Conservation (phyloP, 2,113 vertebrate species). For the Hemibagrus wyckioides region DNA sequence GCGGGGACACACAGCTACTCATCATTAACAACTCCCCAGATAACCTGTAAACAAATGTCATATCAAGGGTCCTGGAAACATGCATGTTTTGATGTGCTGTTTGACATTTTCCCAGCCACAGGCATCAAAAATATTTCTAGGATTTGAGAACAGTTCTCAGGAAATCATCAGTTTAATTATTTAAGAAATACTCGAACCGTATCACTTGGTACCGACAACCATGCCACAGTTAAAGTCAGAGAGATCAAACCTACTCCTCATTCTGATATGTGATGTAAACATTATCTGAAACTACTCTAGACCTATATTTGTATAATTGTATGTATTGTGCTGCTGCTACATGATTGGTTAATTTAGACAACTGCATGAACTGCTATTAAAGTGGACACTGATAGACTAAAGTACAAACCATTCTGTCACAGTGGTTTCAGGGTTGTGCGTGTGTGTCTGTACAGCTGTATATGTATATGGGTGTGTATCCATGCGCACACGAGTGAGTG, state of each 20-base stretch:
- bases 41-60: slow-evolving; percentile 17
- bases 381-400: neutral
- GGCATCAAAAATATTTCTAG: neutral
- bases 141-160: neutral
- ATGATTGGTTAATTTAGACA: too few species aligned
- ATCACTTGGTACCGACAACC: too few species aligned
- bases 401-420: neutral
- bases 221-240: neutral
- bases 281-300: too few species aligned
- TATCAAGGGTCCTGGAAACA: neutral
- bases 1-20: neutral
- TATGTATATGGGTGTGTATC: neutral
- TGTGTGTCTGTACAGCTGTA: neutral
- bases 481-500: neutral
- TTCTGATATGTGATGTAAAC: too few species aligned
- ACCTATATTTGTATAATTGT: too few species aligned
- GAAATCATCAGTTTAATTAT: too few species aligned
- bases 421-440: neutral
- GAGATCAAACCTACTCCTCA: neutral
- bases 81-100: neutral
- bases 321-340: too few species aligned
- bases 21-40: slow-evolving; percentile 1
- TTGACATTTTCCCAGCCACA: neutral
- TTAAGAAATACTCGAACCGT: too few species aligned
- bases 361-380: too few species aligned